These are phyloP conservation scores for Nematolebias whitei DNA, from an alignment of 2,113 vertebrate genomes.

Conservation along the genomic window DNA sequence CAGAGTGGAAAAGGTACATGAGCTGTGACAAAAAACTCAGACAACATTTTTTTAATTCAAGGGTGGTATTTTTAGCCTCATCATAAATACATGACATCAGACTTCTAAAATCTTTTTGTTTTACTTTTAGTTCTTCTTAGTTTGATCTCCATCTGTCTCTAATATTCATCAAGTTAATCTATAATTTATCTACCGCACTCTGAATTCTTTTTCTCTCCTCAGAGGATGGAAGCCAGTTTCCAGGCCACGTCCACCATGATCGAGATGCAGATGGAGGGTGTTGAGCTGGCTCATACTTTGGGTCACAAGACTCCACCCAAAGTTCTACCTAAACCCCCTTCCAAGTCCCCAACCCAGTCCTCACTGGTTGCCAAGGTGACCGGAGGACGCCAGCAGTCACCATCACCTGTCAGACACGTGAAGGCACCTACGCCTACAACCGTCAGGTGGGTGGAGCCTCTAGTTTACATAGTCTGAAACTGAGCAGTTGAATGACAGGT, in stretches of 20 bases:
- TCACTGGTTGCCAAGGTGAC: conserved; percentile 82
- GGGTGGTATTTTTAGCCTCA: background rate
- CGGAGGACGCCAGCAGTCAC: conserved; percentile 89
- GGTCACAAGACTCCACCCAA: conserved; percentile 93
- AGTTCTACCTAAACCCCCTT: conserved; percentile 88
- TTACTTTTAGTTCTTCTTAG: background rate
- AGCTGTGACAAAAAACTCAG: background rate
- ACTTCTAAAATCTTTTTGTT: background rate
- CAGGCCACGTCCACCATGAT: conserved; percentile 79
- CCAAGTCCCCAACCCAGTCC: conserved; percentile 89
- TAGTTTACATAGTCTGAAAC: background rate
- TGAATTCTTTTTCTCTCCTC: conserved; percentile 3
- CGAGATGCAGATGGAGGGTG: conserved; percentile 87
- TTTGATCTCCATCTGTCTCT: background rate
- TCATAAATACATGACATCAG: background rate
- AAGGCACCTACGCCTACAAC: conserved; percentile 90
- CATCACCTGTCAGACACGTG: conserved; percentile 93
- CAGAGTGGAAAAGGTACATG: conserved; percentile 88
- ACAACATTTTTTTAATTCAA: background rate
- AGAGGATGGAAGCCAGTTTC: conserved; percentile 85
- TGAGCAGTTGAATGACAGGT: background rate
- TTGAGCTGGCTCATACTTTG: conserved; percentile 80
- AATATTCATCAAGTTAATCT: background rate
- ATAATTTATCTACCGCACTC: background rate
- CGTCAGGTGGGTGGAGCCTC: conserved; percentile 83